Percentiles rank a stretch among this genome's conserved stretches.
Conservation (phyloP, 2,888 invertebrate genomes). For the Glyphotaelius pellucidus region DNA sequence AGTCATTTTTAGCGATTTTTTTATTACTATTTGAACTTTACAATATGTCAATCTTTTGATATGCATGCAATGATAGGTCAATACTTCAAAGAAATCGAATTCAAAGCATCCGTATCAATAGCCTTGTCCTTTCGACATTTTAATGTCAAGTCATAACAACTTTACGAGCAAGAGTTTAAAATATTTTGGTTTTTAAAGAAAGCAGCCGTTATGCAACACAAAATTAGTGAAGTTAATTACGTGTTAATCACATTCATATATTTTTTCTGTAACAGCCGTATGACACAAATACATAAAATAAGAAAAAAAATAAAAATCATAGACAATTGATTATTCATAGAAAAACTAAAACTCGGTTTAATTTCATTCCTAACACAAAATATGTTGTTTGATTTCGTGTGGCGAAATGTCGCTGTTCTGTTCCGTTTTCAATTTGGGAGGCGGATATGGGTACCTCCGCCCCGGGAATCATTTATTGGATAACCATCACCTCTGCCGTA, state of each 20-base stretch:
- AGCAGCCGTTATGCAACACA: not conserved
- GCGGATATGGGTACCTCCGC: too few relatives aligned
- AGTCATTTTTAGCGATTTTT: not conserved
- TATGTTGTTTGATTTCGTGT: too few relatives aligned
- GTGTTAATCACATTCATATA: not conserved
- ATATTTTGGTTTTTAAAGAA: not conserved
- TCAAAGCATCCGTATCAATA: not conserved
- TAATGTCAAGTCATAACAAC: not conserved
- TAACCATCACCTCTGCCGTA: too few relatives aligned
- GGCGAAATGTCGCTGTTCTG: too few relatives aligned
- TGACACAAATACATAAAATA: too few relatives aligned
- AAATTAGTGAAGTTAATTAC: not conserved
- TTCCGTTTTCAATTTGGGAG: too few relatives aligned
- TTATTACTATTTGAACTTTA: not conserved
- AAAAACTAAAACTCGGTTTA: too few relatives aligned
- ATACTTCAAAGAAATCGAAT: not conserved
- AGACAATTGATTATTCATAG: too few relatives aligned
- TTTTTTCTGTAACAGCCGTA: too few relatives aligned
- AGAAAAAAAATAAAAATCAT: too few relatives aligned
- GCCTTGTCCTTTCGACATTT: not conserved
- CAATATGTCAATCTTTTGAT: not conserved
- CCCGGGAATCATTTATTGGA: too few relatives aligned
- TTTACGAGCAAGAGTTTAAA: not conserved
- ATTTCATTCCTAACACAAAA: too few relatives aligned
- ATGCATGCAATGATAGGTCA: not conserved